phyloP scores from a whole-genome alignment of 2,113 vertebrate species.

The Passer domesticus region DNA sequence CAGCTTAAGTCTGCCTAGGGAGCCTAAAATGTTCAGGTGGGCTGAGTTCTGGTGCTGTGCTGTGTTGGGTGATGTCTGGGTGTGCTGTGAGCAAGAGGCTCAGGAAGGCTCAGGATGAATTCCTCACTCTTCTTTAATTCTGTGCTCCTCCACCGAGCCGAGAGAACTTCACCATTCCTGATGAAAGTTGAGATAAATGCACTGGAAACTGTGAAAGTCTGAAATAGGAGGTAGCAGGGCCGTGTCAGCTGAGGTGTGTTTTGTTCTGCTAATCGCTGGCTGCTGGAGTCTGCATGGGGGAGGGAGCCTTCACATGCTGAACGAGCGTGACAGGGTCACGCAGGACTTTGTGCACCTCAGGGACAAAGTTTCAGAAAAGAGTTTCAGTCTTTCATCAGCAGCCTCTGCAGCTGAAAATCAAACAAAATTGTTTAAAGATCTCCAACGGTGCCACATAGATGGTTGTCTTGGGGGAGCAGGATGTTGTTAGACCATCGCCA shows the following conservation, averaged over 20 bases:
- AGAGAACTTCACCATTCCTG: neutral
- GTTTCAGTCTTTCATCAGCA: neutral
- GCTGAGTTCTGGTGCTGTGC: neutral
- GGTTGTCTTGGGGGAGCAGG: neutral
- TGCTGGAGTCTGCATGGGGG: neutral
- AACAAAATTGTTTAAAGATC: slow-evolving; percentile 5
- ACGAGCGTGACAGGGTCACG: neutral
- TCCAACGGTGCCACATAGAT: neutral
- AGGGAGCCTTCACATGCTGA: neutral
- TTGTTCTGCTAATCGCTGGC: neutral
- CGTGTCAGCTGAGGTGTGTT: neutral
- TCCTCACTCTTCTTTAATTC: neutral
- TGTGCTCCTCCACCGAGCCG: accelerated
- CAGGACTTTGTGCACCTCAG: neutral
- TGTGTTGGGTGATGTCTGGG: neutral
- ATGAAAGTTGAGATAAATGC: neutral
- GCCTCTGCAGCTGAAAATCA: neutral
- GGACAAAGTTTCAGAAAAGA: slow-evolving; percentile 14
- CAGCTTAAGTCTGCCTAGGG: neutral
- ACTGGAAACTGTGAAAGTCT: neutral
- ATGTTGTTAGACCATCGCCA: neutral
- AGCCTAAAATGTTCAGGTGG: neutral
- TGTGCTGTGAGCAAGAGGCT: neutral
- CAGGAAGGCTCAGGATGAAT: neutral
- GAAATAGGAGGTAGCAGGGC: neutral